Evolutionary conservation across 2,113 vertebrate genomes (phyloP).

Genomic region (Xiphophorus couchianus): DNA sequence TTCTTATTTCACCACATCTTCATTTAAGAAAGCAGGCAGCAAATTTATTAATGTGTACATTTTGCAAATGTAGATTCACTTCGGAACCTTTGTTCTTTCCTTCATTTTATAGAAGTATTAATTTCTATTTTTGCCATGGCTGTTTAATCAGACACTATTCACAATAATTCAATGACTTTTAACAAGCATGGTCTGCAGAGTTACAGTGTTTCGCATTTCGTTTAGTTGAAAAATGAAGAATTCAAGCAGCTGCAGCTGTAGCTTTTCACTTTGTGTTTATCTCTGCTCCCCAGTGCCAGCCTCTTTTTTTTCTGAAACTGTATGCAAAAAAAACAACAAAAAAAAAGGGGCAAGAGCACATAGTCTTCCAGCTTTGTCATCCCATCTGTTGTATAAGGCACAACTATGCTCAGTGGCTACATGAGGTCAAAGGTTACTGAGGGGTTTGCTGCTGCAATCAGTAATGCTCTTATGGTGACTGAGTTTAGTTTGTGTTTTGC

Average conservation of each 20-base stretch:
- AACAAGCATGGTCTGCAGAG: background rate
- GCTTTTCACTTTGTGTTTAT: slow-evolving; percentile 54
- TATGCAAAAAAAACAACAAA: slow-evolving; percentile 25
- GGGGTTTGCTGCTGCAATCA: slow-evolving; percentile 20
- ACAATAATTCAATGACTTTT: background rate
- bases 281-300: slow-evolving; percentile 43
- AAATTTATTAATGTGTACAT: no score
- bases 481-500: background rate
- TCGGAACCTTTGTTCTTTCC: no score
- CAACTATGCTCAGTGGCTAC: slow-evolving; percentile 19
- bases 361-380: slow-evolving; percentile 51
- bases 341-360: slow-evolving; percentile 33
- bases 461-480: background rate
- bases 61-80: no score
- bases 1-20: no score
- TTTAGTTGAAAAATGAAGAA: slow-evolving; percentile 7
- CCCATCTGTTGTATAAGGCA: slow-evolving; percentile 25
- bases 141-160: background rate
- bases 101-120: no score
- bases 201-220: slow-evolving; percentile 8
- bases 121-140: background rate
- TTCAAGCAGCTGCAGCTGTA: slow-evolving; percentile 48
- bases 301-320: slow-evolving; percentile 43
- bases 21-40: no score
- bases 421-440: slow-evolving; percentile 25